Evolutionary conservation across 2,113 vertebrate genomes (phyloP).

Genomic region (Scalopus aquaticus): DNA sequence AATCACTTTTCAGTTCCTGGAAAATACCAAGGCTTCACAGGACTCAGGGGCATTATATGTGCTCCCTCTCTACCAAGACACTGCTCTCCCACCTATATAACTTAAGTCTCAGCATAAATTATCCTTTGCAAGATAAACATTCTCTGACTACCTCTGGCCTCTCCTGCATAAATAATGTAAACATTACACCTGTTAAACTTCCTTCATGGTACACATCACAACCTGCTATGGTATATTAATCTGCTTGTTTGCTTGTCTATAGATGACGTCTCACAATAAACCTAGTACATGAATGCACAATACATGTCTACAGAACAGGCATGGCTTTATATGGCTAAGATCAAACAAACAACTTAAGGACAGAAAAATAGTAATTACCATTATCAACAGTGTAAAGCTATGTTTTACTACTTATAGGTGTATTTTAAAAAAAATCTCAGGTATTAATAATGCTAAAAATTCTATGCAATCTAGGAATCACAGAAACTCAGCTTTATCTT

Average conservation of each 20-base stretch:
- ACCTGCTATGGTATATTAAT: neutral
- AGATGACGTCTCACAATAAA: neutral
- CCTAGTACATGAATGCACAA: neutral
- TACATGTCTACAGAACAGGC: neutral
- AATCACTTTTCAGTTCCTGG: constrained; percentile 3
- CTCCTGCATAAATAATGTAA: neutral
- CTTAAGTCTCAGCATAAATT: constrained; percentile 15
- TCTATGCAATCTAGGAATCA: neutral
- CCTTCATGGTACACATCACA: neutral
- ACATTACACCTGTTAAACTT: neutral
- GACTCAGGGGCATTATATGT: neutral
- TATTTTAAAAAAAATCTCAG: neutral
- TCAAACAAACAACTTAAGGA: constrained; percentile 4
- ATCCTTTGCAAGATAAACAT: neutral
- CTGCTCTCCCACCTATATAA: neutral
- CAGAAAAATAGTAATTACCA: neutral
- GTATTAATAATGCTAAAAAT: neutral
- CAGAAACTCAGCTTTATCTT: constrained; percentile 39
- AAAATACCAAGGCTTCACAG: constrained; percentile 3
- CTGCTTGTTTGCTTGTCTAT: neutral
- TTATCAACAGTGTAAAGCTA: neutral
- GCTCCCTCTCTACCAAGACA: neutral
- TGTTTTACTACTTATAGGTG: neutral
- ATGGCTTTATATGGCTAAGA: neutral
- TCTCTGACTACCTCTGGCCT: neutral